Percentiles rank a stretch among this genome's conserved stretches.
phyloP scores from a whole-genome alignment of 2,797 vertebrate genomes.

The Pseudochromis fuscus region DNA sequence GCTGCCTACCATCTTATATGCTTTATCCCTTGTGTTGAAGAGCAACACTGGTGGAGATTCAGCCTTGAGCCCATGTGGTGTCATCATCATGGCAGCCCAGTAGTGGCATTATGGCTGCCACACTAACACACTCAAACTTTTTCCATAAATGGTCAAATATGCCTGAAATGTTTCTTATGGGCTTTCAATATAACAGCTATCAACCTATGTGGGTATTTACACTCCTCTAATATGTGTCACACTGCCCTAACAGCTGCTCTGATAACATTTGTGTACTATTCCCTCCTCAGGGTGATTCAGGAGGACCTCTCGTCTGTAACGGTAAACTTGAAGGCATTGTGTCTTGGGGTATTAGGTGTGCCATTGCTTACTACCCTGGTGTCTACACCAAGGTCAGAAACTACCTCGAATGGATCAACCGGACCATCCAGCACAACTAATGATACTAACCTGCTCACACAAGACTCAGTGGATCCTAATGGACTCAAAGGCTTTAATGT shows the following conservation, averaged over 20 bases:
- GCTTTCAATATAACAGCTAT: no score
- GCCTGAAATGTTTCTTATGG: no score
- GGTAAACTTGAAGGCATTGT: slow-evolving; percentile 85
- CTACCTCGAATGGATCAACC: slow-evolving; percentile 82
- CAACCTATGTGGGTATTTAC: no score
- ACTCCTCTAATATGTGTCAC: slow-evolving; percentile 5
- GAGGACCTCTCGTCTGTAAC: slow-evolving; percentile 85
- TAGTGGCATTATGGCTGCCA: no score
- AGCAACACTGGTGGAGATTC: no score
- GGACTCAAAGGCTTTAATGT: not conserved
- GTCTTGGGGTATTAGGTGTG: slow-evolving; percentile 87
- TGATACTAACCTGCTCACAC: not conserved
- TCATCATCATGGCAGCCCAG: no score
- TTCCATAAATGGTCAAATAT: no score
- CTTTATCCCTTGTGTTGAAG: no score
- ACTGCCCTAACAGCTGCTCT: not conserved
- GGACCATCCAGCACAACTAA: slow-evolving; percentile 60
- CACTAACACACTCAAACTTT: no score
- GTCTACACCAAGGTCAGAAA: slow-evolving; percentile 86
- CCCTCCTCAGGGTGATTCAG: slow-evolving; percentile 84
- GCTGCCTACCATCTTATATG: no score
- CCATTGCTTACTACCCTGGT: slow-evolving; percentile 81
- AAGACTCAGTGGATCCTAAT: slow-evolving; percentile 21
- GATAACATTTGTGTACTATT: not conserved
- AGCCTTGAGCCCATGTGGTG: no score